phyloP scores from a whole-genome alignment of 2,888 invertebrate species.

The Chymomyza caudatula region DNA sequence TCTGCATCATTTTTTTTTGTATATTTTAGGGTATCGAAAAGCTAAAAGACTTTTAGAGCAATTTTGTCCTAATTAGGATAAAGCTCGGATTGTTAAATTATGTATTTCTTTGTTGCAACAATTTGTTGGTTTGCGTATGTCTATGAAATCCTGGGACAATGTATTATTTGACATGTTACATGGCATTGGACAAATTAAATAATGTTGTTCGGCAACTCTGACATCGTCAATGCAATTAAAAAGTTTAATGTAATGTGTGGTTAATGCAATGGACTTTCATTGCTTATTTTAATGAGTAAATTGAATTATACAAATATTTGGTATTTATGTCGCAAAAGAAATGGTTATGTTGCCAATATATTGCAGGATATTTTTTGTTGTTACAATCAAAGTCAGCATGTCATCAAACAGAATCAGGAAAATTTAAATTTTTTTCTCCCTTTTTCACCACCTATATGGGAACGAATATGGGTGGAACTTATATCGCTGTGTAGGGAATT shows the following conservation, averaged over 20 bases:
- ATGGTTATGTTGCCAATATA: background rate
- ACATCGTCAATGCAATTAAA: slow-evolving; percentile 25
- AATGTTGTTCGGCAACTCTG: slow-evolving; percentile 19
- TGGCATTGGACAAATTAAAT: slow-evolving; percentile 30
- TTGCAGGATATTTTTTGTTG: too few relatives aligned
- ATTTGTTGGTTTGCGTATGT: slow-evolving; percentile 1
- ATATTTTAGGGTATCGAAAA: too few relatives aligned
- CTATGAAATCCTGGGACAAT: slow-evolving; percentile 7
- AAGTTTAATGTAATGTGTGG: slow-evolving; percentile 14
- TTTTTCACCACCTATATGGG: too few relatives aligned
- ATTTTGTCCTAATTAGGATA: background rate
- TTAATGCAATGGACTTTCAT: background rate
- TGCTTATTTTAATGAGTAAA: background rate
- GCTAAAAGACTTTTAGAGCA: background rate
- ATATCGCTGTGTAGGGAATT: too few relatives aligned
- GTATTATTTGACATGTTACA: slow-evolving; percentile 11
- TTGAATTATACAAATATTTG: background rate
- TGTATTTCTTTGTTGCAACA: slow-evolving; percentile 41
- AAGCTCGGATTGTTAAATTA: slow-evolving; percentile 13
- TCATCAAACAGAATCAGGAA: too few relatives aligned
- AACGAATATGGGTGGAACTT: too few relatives aligned
- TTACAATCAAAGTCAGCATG: too few relatives aligned
- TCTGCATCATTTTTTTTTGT: too few relatives aligned
- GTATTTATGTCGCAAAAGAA: background rate
- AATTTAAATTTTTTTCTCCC: too few relatives aligned